Conservation (phyloP, 2,888 invertebrate genomes). For the Heliconius hortense region DNA sequence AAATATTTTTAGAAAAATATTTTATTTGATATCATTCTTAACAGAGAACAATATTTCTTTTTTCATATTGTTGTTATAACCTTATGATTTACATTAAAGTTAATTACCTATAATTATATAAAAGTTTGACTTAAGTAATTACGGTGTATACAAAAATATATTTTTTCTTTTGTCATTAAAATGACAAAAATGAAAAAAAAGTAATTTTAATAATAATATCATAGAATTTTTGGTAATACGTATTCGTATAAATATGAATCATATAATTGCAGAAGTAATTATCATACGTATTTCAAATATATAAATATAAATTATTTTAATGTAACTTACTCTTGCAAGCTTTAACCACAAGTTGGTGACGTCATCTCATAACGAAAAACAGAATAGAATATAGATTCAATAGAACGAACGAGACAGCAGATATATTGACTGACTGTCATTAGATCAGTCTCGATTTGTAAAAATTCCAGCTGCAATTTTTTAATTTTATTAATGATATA, state of each 20-base stretch:
- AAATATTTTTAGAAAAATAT: too few species aligned
- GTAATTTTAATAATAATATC: too few species aligned
- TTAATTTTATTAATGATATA: conserved; percentile 1
- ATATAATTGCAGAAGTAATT: not conserved
- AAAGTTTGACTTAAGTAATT: not conserved
- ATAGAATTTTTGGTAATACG: not conserved
- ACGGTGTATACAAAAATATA: not conserved
- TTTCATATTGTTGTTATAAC: too few species aligned
- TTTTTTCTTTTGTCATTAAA: not conserved
- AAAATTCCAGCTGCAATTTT: conserved; percentile 8
- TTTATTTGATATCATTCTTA: too few species aligned
- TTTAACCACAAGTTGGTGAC: not conserved
- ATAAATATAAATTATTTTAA: not conserved
- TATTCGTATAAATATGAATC: too few species aligned
- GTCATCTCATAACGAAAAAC: not conserved
- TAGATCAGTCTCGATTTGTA: conserved; percentile 11
- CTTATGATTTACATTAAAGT: too few species aligned
- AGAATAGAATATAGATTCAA: conserved; percentile 2
- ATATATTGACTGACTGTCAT: conserved; percentile 3
- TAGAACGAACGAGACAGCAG: not conserved
- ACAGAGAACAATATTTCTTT: too few species aligned
- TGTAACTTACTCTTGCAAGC: not conserved
- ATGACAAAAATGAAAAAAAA: too few species aligned
- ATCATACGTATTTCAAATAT: not conserved
- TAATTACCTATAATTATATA: too few species aligned